Conservation (phyloP, 2,113 vertebrate genomes). For the Saguinus midas region DNA sequence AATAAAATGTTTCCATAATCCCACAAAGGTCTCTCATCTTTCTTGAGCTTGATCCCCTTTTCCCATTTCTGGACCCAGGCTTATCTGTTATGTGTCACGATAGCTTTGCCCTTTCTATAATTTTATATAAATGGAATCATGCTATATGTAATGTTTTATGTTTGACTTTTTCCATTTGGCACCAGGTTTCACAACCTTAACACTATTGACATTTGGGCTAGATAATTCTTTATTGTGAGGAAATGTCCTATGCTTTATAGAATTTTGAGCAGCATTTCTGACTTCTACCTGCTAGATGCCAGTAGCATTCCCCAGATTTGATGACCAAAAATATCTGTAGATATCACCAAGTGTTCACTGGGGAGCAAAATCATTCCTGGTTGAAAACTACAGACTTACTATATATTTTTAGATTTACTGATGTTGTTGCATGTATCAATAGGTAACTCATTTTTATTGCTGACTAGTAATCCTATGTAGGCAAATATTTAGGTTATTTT, state of each 20-base stretch:
- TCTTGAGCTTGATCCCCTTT: background rate
- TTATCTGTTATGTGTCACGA: background rate
- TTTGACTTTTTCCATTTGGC: background rate
- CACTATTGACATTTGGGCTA: background rate
- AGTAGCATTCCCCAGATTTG: background rate
- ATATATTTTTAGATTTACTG: background rate
- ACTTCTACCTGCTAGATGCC: background rate
- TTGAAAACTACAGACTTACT: background rate
- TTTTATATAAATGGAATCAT: background rate
- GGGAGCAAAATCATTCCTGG: background rate
- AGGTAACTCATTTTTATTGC: background rate
- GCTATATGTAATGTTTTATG: background rate
- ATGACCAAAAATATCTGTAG: background rate
- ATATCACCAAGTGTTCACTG: background rate
- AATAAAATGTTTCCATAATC: background rate
- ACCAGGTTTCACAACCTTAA: background rate
- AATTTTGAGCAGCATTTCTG: background rate
- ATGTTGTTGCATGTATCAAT: background rate
- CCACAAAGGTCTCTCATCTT: background rate
- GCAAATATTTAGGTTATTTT: background rate
- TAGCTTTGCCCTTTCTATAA: background rate
- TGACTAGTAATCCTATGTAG: background rate
- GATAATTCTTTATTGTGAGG: background rate
- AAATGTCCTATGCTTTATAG: background rate
- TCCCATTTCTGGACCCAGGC: background rate